These are phyloP conservation scores for Chondrosia reniformis DNA, from an alignment of 37 sponge, comb jelly and placozoan genomes.

Conservation along the genomic window DNA sequence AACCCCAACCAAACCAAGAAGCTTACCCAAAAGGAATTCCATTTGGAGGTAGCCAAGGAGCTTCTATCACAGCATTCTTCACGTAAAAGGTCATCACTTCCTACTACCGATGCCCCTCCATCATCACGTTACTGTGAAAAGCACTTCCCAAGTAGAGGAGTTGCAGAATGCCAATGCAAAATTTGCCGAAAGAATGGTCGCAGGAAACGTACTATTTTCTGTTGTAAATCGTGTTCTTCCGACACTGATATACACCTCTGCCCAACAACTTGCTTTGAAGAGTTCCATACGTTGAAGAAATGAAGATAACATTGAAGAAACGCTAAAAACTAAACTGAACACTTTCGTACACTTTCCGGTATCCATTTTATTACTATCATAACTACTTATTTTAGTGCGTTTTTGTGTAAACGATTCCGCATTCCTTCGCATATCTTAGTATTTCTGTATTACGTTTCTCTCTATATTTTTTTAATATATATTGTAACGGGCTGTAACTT, in stretches of 20 bases:
- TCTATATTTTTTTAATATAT: no score
- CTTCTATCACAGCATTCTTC: not conserved
- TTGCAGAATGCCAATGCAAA: not conserved
- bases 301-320: no score
- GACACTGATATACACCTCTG: not conserved
- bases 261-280: not conserved
- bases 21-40: not conserved
- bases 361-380: no score
- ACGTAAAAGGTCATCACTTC: not conserved
- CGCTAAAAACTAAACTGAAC: no score
- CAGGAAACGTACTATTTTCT: not conserved
- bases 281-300: not conserved
- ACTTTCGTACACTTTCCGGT: no score
- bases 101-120: not conserved
- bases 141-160: not conserved
- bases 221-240: not conserved
- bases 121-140: not conserved
- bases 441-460: no score
- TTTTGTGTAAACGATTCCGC: no score
- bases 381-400: no score
- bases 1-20: not conserved
- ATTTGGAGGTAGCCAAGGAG: not conserved
- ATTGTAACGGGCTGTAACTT: no score
- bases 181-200: not conserved
- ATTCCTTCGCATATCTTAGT: no score